These are phyloP conservation scores for Erithacus rubecula DNA, from an alignment of 2,797 vertebrate genomes.

Conservation along the genomic window DNA sequence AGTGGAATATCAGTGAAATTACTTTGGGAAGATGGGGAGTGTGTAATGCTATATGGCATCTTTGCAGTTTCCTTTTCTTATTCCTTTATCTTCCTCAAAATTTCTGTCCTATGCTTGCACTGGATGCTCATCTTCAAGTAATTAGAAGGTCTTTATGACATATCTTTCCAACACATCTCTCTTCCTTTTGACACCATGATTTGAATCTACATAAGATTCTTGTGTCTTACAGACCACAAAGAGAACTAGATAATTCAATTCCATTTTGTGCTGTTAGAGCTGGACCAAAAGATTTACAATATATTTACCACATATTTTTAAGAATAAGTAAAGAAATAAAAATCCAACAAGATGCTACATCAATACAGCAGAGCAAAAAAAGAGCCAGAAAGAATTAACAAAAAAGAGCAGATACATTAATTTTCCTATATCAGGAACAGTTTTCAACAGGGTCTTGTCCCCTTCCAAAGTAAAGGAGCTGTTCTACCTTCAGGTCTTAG, in stretches of 20 bases:
- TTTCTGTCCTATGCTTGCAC: neutral
- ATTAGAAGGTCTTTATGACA: neutral
- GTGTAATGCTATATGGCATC: neutral
- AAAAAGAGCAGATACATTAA: accelerated
- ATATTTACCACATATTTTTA: neutral
- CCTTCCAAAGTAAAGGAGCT: neutral
- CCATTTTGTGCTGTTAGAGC: neutral
- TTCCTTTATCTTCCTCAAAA: neutral
- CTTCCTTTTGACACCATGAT: neutral
- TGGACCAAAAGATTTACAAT: neutral
- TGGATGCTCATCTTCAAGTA: neutral
- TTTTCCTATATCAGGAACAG: neutral
- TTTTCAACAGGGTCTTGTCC: neutral
- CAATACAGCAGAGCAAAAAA: neutral
- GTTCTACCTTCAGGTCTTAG: neutral
- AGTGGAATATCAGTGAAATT: neutral
- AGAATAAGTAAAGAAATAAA: neutral
- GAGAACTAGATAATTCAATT: neutral
- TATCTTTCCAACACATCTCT: neutral
- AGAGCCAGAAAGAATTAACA: neutral
- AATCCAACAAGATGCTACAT: neutral
- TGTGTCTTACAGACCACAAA: neutral
- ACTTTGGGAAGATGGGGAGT: neutral
- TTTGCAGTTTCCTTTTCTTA: neutral
- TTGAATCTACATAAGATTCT: neutral